Base-by-base conservation (phyloP, 2,113 vertebrate species). In the Cercocebus atys region DNA sequence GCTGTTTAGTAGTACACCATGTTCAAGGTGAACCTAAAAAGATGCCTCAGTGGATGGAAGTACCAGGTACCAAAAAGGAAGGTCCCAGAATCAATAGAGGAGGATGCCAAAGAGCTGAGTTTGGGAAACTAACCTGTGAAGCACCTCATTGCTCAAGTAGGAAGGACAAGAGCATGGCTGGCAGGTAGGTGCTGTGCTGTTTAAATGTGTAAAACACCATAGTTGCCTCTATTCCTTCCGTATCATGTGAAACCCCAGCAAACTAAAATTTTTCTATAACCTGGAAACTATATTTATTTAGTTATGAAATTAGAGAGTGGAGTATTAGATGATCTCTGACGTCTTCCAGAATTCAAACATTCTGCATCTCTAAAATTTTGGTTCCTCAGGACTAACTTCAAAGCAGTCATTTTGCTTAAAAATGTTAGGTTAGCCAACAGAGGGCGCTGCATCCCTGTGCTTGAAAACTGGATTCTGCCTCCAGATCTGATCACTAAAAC, bases 121-220 rank as follows among this genome's bases (percentile, higher is more conserved):
- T 9, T 18, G 0, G 17, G 73, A 70, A 17, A 38, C 11, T 73
- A 4, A 14, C n/a, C n/a, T 25, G 1, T 0, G 22, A 68, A 38
- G 27, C 4, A 17, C n/a, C 50, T 40, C 25, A 9, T 8, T 59
- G 27, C 23, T 23, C 22, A 6, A 0, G 47, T 40, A 14, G 70
- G 25, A n/a, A 72, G 43, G 47, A 38, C 6, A 5, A 11, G 5
- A 8, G 7, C 0, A 1, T 16, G 68, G 18, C 0, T 3, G 7
- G n/a, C 35, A 45, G 27, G 23, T 38, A 25, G 22, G 8, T 2
- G 38, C 9, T 12, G 1, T 4, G 14, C 5, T 43, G 3, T 32
- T 76, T 25, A 55, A 61, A 35, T 3, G 17, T 32, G 18, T 40
- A n/a, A 45, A 0, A 47, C 25, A n/a, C 38, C 13, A 4, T 0